phyloP scores from a whole-genome alignment of 2,888 invertebrate species.

The Meteorus colon region DNA sequence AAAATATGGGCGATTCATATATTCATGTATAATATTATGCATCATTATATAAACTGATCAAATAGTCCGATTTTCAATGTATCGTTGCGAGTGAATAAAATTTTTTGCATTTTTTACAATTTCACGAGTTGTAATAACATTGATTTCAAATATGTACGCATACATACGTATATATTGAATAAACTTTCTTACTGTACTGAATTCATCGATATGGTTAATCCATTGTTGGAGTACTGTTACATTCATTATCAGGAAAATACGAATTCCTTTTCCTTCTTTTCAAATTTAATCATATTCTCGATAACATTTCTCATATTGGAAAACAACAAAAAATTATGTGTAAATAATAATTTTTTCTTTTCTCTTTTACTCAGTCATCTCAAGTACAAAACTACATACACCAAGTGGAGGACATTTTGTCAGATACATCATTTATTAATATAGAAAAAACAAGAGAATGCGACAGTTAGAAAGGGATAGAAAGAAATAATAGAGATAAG shows the following conservation, averaged over 20 bases:
- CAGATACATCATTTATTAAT: conserved; percentile 38
- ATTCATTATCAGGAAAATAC: background rate
- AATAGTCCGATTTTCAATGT: conserved; percentile 11
- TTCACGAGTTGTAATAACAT: background rate
- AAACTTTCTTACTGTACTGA: background rate
- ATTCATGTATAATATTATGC: conserved; percentile 4
- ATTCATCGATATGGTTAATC: background rate
- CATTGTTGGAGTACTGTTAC: background rate
- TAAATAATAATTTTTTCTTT: background rate
- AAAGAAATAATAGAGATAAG: conserved; percentile 47
- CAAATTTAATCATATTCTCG: background rate
- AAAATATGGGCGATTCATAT: background rate
- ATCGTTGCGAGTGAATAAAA: conserved; percentile 23
- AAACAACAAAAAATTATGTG: conserved; percentile 12
- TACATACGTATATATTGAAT: background rate
- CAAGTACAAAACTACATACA: conserved; percentile 38
- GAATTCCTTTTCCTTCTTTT: background rate
- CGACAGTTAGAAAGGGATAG: conserved; percentile 29
- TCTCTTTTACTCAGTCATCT: background rate
- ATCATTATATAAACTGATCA: conserved; percentile 21
- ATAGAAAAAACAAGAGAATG: background rate
- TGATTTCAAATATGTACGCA: background rate
- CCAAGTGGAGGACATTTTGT: conserved; percentile 42
- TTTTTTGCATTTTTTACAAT: conserved; percentile 14
- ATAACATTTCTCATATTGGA: background rate